phyloP scores from a whole-genome alignment of 2,888 invertebrate species.

The Hypena proboscidalis region DNA sequence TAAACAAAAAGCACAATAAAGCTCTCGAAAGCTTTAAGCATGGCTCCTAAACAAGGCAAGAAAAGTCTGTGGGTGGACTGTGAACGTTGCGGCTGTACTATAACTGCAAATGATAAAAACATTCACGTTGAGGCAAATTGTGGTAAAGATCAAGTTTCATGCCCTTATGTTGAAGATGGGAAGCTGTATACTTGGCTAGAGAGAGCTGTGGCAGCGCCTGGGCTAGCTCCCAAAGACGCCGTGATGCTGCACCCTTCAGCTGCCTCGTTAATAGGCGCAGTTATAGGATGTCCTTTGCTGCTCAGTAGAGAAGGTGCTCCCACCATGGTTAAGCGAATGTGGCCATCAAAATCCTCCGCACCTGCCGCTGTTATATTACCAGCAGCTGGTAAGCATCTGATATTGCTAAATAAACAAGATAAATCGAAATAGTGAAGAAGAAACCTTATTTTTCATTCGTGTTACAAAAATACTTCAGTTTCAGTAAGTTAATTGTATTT shows the following conservation, averaged over 20 bases:
- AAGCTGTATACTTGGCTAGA: slow-evolving; percentile 71
- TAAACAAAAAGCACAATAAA: slow-evolving; percentile 5
- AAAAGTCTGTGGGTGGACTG: slow-evolving; percentile 87
- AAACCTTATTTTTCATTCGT: too few species aligned
- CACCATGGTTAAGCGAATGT: slow-evolving; percentile 72
- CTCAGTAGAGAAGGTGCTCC: slow-evolving; percentile 69
- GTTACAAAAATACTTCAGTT: too few species aligned
- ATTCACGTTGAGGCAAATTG: slow-evolving; percentile 84
- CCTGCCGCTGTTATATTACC: slow-evolving; percentile 76
- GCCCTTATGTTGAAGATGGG: slow-evolving; percentile 68
- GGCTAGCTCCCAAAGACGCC: slow-evolving; percentile 69
- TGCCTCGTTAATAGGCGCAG: slow-evolving; percentile 67
- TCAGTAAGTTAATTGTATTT: background rate
- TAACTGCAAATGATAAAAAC: slow-evolving; percentile 85
- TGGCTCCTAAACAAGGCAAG: slow-evolving; percentile 81
- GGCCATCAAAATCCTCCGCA: slow-evolving; percentile 76
- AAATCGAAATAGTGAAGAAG: too few species aligned
- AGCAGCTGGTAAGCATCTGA: slow-evolving; percentile 62
- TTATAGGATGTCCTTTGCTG: slow-evolving; percentile 71
- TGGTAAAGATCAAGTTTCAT: slow-evolving; percentile 71
- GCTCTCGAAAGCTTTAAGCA: slow-evolving; percentile 19
- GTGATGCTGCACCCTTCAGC: slow-evolving; percentile 76
- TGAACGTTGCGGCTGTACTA: slow-evolving; percentile 83
- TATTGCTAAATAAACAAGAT: too few species aligned
- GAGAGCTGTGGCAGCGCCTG: slow-evolving; percentile 62